These are phyloP conservation scores for Phymastichus coffea DNA, from an alignment of 1,140 invertebrate genomes.

Conservation along the genomic window DNA sequence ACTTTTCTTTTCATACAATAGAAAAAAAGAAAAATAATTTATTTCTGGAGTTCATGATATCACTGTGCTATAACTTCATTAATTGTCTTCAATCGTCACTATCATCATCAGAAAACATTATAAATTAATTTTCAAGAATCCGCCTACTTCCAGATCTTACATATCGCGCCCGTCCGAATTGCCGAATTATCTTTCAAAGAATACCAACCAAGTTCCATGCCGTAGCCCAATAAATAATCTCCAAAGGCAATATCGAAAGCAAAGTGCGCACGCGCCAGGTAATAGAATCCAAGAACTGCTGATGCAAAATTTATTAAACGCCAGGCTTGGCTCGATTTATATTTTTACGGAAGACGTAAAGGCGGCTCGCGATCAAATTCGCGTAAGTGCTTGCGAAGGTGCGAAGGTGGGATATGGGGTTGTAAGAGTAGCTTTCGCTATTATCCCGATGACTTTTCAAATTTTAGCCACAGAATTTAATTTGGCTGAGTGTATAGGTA, in stretches of 20 bases:
- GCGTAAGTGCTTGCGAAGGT: slow-evolving; percentile 10
- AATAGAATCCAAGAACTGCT: slow-evolving; percentile 22
- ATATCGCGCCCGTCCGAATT: too few species aligned
- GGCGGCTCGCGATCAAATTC: slow-evolving; percentile 22
- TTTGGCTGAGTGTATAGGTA: slow-evolving; percentile 1
- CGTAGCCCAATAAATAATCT: slow-evolving; percentile 18
- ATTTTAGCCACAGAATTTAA: not conserved
- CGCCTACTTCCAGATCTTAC: too few species aligned
- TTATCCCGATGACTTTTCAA: slow-evolving; percentile 7
- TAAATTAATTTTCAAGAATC: too few species aligned
- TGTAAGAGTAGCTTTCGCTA: not conserved
- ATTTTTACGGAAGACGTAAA: slow-evolving; percentile 12
- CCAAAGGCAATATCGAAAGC: slow-evolving; percentile 21
- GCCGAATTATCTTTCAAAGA: too few species aligned
- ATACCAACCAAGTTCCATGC: too few species aligned
- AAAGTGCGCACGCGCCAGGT: too few species aligned
- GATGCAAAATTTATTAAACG: slow-evolving; percentile 28
- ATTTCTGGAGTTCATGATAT: too few species aligned
- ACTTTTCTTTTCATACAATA: too few species aligned
- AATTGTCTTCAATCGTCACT: too few species aligned
- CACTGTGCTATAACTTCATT: too few species aligned
- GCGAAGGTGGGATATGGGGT: not conserved
- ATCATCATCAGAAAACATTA: too few species aligned
- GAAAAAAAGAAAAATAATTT: too few species aligned
- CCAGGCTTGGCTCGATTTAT: slow-evolving; percentile 18